A percentile compares a stretch with the other conserved stretches of the same genome.
Conservation (phyloP, 2,888 invertebrate genomes). For the Euspilapteryx auroguttella region DNA sequence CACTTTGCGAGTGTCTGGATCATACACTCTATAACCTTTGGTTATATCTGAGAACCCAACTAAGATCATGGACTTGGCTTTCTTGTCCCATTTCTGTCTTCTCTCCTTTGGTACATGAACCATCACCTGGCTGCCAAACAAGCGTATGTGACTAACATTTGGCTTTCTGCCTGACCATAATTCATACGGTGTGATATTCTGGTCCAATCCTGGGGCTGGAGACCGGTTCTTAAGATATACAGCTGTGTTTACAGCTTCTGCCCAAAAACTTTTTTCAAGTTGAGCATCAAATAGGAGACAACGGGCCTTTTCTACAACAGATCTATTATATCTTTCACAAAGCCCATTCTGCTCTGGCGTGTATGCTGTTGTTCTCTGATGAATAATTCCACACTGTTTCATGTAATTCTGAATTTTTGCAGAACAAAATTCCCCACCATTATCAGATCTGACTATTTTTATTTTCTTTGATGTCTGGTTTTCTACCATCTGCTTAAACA, state of each 20-base stretch:
- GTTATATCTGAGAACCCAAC: slow-evolving; percentile 13
- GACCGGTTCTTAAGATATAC: slow-evolving; percentile 5
- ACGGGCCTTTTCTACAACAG: slow-evolving; percentile 5
- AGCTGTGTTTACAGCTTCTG: slow-evolving; percentile 4
- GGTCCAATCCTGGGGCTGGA: slow-evolving; percentile 6
- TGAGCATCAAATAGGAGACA: slow-evolving; percentile 6
- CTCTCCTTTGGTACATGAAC: slow-evolving; percentile 15
- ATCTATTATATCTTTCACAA: slow-evolving; percentile 4
- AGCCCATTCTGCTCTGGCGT: slow-evolving; percentile 7
- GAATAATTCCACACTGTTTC: slow-evolving; percentile 3
- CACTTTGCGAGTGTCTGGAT: slow-evolving; percentile 6
- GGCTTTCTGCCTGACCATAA: slow-evolving; percentile 4
- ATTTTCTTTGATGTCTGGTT: slow-evolving; percentile 5
- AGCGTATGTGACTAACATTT: slow-evolving; percentile 1
- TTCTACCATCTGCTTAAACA: slow-evolving; percentile 5
- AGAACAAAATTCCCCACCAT: slow-evolving; percentile 5
- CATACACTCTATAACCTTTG: slow-evolving; percentile 13
- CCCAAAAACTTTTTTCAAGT: slow-evolving; percentile 3
- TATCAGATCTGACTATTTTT: slow-evolving; percentile 5
- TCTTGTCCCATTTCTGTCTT: slow-evolving; percentile 11
- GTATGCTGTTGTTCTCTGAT: slow-evolving; percentile 5
- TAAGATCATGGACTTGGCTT: slow-evolving; percentile 11
- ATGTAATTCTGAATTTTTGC: slow-evolving; percentile 4
- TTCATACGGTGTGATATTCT: slow-evolving; percentile 6
- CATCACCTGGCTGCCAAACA: slow-evolving; percentile 6